These are phyloP conservation scores for Elaphurus davidianus DNA, from an alignment of 2,113 vertebrate species.

Conservation along the genomic window DNA sequence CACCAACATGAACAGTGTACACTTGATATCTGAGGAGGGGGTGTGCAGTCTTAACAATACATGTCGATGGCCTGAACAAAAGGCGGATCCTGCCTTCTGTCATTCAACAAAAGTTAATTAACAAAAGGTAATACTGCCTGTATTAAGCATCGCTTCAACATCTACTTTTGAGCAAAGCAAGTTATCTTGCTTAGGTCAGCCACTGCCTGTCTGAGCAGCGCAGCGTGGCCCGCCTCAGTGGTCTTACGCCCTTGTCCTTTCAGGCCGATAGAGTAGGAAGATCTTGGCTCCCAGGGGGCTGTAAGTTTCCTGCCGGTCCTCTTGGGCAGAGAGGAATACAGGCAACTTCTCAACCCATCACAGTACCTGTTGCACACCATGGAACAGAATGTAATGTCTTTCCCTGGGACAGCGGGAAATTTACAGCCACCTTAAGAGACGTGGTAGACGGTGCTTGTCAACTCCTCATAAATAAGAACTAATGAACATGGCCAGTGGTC, in stretches of 20 bases:
- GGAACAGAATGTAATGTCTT: neutral
- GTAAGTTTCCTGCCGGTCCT: neutral
- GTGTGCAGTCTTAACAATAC: slow-evolving; percentile 7
- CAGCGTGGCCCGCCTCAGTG: neutral
- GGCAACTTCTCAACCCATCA: neutral
- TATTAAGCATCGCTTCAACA: neutral
- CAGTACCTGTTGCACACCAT: neutral
- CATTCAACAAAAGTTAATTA: neutral
- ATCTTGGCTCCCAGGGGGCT: neutral
- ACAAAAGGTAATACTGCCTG: slow-evolving; percentile 49
- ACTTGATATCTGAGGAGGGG: neutral
- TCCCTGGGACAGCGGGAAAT: neutral
- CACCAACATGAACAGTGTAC: neutral
- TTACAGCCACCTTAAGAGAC: neutral
- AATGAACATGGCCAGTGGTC: neutral
- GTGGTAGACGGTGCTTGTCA: neutral
- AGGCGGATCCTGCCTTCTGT: neutral
- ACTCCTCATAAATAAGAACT: neutral
- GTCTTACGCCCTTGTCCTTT: neutral
- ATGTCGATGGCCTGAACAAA: neutral
- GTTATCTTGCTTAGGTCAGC: neutral
- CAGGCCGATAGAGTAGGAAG: neutral
- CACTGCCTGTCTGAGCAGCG: neutral
- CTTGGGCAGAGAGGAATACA: neutral
- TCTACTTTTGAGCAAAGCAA: neutral